Conservation (phyloP, 1,140 invertebrate species). For the Medauroidea extradentata region DNA sequence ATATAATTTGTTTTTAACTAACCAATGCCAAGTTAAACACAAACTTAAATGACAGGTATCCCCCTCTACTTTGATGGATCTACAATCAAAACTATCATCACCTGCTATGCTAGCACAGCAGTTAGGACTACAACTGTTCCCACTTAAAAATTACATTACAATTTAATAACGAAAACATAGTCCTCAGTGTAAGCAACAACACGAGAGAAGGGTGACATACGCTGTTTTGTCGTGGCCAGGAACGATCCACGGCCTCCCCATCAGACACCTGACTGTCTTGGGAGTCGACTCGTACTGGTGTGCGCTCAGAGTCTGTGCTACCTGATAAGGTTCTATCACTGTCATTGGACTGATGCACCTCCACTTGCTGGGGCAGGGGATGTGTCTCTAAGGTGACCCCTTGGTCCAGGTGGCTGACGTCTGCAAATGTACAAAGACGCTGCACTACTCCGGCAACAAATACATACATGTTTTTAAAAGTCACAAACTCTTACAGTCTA, state of each 20-base stretch:
- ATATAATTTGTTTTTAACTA: too few species aligned
- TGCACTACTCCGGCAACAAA: too few species aligned
- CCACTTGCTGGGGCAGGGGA: conserved; percentile 54
- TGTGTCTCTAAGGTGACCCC: conserved; percentile 53
- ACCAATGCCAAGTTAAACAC: too few species aligned
- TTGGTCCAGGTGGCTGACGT: conserved; percentile 47
- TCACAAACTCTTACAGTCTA: too few species aligned
- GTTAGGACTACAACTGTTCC: too few species aligned
- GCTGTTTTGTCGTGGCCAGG: conserved; percentile 87
- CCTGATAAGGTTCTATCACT: conserved; percentile 80
- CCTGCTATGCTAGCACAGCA: too few species aligned
- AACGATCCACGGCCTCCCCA: conserved; percentile 51
- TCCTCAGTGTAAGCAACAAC: neutral
- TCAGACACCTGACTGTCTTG: conserved; percentile 81
- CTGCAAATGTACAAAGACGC: too few species aligned
- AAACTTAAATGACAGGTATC: too few species aligned
- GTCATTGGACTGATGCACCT: conserved; percentile 71
- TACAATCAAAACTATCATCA: too few species aligned
- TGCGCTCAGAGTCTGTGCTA: conserved; percentile 79
- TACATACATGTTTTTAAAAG: too few species aligned
- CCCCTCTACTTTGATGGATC: too few species aligned
- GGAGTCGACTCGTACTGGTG: conserved; percentile 76
- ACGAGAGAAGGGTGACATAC: conserved; percentile 48
- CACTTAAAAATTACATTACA: neutral
- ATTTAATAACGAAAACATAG: neutral